Base-by-base conservation (phyloP, 2,113 vertebrate genomes). In the Hemibagrus wyckioides region DNA sequence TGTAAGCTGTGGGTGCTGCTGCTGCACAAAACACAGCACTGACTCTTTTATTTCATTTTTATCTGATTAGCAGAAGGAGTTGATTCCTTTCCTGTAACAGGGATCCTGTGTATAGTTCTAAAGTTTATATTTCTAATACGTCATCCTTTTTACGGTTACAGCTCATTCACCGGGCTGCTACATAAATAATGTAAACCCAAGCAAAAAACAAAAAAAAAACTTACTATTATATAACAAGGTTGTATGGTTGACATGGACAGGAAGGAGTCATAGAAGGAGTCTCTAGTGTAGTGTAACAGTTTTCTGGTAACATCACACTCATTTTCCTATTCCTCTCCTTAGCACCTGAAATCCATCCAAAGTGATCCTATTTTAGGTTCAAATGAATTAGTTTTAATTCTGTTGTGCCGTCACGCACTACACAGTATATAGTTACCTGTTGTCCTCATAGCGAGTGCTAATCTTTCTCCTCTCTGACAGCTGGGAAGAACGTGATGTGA, bases 401-500 rank as follows among this genome's bases (percentile, higher is more conserved):
- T n/a, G n/a, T n/a, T n/a, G n/a, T n/a, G n/a, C n/a, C n/a, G n/a
- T n/a, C n/a, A n/a, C n/a, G n/a, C 5, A 59, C 28, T n/a, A 69
- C 9, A 17, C 54, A 21, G 28, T 30, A 19, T 52, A 54, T 2
- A 77, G 21, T 88, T 3, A 90, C 89, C 86, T 90, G 79, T 48
- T 79, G 52, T 83, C 50, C 39, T 89, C 61, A 61, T 28, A 83
- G 11, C 59, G 39, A 80, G 4, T 14, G 17, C 11, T 80, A 30
- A 17, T n/a, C 63, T 80, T 39, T 86, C 80, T 86, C 56, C 59
- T 75, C 63, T 80, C 57, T 19, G 79, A 13, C 25, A 88, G 61
- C 52, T 48, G 11, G 71, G 76, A 82, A 54, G 67, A 86, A 4
- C 80, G 86, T 48, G 89, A 63, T 36, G 73, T 83, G 44, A 86